A percentile compares a stretch with the other conserved stretches of the same genome.
These are phyloP conservation scores for Aphodius sticticus DNA, from an alignment of 2,888 invertebrate genomes.

Conservation along the genomic window DNA sequence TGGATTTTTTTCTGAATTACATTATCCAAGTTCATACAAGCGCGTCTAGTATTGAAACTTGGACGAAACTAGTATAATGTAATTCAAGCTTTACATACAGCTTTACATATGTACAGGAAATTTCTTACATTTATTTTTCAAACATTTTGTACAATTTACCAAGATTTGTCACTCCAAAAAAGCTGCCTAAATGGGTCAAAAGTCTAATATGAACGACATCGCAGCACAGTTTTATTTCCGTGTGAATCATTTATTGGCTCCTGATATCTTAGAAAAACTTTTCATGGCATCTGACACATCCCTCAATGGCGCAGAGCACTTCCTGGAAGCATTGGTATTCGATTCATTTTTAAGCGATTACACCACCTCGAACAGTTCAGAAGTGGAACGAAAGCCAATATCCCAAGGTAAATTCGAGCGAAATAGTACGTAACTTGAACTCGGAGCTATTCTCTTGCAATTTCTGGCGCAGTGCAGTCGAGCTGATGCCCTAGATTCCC, in stretches of 20 bases:
- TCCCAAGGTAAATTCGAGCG: constrained; percentile 17
- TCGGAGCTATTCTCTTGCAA: background rate
- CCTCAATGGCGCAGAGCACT: constrained; percentile 10
- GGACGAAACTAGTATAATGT: no score
- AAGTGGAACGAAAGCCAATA: constrained; percentile 23
- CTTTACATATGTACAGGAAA: no score
- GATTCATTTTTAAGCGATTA: constrained; percentile 22
- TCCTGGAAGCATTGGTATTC: constrained; percentile 14
- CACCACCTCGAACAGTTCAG: constrained; percentile 7
- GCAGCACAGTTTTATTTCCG: background rate
- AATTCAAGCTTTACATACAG: no score
- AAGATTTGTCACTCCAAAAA: no score
- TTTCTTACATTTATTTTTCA: no score
- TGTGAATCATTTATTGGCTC: background rate
- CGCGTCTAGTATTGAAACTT: no score
- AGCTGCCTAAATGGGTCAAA: no score
- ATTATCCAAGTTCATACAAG: no score
- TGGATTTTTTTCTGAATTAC: no score
- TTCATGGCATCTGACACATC: background rate
- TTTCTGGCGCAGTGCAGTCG: background rate
- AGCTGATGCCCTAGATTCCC: background rate
- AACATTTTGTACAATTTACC: no score
- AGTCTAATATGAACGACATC: background rate
- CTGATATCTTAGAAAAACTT: background rate
- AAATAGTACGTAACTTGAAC: constrained; percentile 9